Percentiles rank a stretch among this genome's conserved stretches.
These are phyloP conservation scores for Dolichopus griseipennis DNA, from an alignment of 2,888 invertebrate species.

Conservation along the genomic window DNA sequence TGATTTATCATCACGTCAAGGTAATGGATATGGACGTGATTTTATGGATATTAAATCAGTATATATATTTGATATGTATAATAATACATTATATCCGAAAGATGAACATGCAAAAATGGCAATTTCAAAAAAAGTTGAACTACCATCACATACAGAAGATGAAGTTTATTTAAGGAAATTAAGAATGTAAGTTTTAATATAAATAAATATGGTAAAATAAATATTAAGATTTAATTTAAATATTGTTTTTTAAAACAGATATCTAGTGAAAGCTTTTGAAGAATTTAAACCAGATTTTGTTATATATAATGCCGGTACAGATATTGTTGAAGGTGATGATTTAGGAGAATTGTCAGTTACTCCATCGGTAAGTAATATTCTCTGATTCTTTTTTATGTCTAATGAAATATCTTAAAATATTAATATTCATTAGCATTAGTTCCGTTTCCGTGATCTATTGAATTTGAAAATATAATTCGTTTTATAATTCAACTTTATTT, in stretches of 20 bases:
- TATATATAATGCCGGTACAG: conserved; percentile 81
- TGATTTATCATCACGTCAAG: conserved; percentile 82
- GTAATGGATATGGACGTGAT: conserved; percentile 72
- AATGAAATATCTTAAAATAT: too few species aligned
- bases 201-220: not conserved
- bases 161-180: conserved; percentile 56
- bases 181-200: conserved; percentile 48
- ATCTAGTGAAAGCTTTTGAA: conserved; percentile 53
- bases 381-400: too few species aligned
- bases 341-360: conserved; percentile 60
- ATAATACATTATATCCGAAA: conserved; percentile 63
- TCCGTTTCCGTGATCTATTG: too few species aligned
- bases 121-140: conserved; percentile 58
- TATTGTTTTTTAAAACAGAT: conserved; percentile 41
- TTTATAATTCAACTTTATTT: too few species aligned
- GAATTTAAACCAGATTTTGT: conserved; percentile 65
- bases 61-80: conserved; percentile 75
- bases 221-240: not conserved
- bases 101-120: conserved; percentile 60
- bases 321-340: conserved; percentile 63
- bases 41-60: conserved; percentile 55
- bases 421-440: too few species aligned
- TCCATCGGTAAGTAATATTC: conserved; percentile 35
- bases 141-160: conserved; percentile 52
- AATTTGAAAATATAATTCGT: too few species aligned